Evolutionary conservation across 2,113 vertebrate genomes (phyloP), one percentile per base, ranked within the genome.

Genomic region (Malurus elegans): DNA sequence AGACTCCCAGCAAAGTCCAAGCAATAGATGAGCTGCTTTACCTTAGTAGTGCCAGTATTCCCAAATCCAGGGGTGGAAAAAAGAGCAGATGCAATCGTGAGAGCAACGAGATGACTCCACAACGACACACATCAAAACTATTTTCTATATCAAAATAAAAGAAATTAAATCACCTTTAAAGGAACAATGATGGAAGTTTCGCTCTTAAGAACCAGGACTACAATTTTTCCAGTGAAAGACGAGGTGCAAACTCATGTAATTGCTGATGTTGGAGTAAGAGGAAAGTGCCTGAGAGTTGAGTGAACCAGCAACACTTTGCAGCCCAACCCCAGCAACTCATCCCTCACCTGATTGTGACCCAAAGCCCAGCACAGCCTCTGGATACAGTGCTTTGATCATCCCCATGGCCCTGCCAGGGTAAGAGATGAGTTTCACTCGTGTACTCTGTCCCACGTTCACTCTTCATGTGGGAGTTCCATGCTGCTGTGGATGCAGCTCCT

Each of bases 391-490:
- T 32, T 31, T 29, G 36, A 8, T 9, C 14, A 24, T n/a, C 3
- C 50, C 67, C 11, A 1, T 0, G 6, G 19, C 16, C 57, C 50
- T 54, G 14, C 9, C 34, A 44, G 18, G 25, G 10, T 2, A 3
- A n/a, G 47, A 26, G 18, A 18, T 4, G 10, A 2, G 12, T 64
- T 75, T 57, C 13, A 32, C 14, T 26, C 8, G 36, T 10, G 12
- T 6, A 4, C 28, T 0, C 56, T 44, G 61, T 36, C 67, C 4
- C 67, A 4, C 2, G 0, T 14, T 83, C 38, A 6, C 57, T 51
- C 8, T 3, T 42, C 19, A 5, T 0, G 0, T 4, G 50, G 65
- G 81, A 74, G 24, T 10, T 7, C 5, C 61, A 47, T 1, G 1
- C 72, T 47, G 48, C 48, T 0, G 0, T 8, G 38, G n/a, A 14